These are phyloP conservation scores for Bursaphelenchus mucronatus DNA, from an alignment of 1,140 invertebrate species.

Conservation along the genomic window DNA sequence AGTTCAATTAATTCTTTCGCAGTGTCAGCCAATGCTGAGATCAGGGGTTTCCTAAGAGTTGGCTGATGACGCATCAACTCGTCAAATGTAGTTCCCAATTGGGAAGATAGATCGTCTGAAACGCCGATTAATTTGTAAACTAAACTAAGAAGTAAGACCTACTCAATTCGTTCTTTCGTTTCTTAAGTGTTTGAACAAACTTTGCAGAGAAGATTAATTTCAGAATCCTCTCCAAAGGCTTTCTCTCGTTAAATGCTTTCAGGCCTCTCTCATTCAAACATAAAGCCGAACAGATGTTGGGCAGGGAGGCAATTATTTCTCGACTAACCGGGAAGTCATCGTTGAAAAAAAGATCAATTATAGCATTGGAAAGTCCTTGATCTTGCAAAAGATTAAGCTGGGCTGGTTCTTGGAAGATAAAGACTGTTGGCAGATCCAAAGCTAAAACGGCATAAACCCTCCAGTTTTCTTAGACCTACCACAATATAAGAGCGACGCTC, in stretches of 20 bases:
- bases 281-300: slow-evolving; percentile 83
- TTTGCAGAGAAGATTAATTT: slow-evolving; percentile 63
- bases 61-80: slow-evolving; percentile 87
- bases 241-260: slow-evolving; percentile 73
- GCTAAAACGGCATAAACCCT: slow-evolving; percentile 64
- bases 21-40: slow-evolving; percentile 22
- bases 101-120: slow-evolving; percentile 75
- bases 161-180: slow-evolving; percentile 45
- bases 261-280: slow-evolving; percentile 80
- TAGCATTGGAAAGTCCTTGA: slow-evolving; percentile 81
- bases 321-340: slow-evolving; percentile 69
- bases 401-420: slow-evolving; percentile 86
- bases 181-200: slow-evolving; percentile 45
- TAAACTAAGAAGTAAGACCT: slow-evolving; percentile 6
- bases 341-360: slow-evolving; percentile 71
- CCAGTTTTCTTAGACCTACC: slow-evolving; percentile 40
- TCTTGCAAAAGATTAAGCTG: slow-evolving; percentile 78
- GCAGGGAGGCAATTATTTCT: slow-evolving; percentile 80
- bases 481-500: slow-evolving; percentile 73
- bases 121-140: not conserved
- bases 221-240: slow-evolving; percentile 79
- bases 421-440: slow-evolving; percentile 83
- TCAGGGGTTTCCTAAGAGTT: slow-evolving; percentile 65
- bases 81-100: slow-evolving; percentile 85
- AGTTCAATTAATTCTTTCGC: slow-evolving; percentile 24